These are phyloP conservation scores for Drosophila parvula DNA, from an alignment of 1,140 invertebrate genomes.

Conservation along the genomic window DNA sequence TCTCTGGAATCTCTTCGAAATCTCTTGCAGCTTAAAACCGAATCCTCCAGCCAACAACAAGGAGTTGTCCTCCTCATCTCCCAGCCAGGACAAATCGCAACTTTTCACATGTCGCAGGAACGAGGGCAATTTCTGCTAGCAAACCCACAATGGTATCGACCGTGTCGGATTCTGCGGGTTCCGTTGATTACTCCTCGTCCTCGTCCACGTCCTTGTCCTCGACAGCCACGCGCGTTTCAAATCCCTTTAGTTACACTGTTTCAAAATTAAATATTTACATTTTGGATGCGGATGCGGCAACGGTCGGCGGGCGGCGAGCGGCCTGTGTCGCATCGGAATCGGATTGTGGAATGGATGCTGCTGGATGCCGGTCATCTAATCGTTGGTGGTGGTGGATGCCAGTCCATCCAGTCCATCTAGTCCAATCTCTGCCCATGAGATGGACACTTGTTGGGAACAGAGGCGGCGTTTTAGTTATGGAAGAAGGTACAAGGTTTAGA, in stretches of 20 bases:
- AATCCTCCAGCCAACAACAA: conserved; percentile 22
- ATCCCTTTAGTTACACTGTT: conserved; percentile 82
- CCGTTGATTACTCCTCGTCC: conserved; percentile 65
- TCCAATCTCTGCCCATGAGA: neutral
- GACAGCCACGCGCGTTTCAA: conserved; percentile 74
- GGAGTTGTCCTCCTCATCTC: neutral
- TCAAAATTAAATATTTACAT: conserved; percentile 83
- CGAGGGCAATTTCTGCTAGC: conserved; percentile 32
- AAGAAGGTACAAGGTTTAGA: neutral
- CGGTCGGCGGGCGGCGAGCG: conserved; percentile 16
- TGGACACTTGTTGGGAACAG: conserved; percentile 30
- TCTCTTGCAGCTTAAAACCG: conserved; percentile 2
- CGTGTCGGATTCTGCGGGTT: conserved; percentile 79
- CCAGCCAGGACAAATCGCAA: conserved; percentile 42
- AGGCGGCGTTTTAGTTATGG: neutral
- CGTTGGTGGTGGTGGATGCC: conserved; percentile 1
- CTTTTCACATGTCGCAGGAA: conserved; percentile 73
- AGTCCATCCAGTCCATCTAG: neutral
- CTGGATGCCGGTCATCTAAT: conserved; percentile 22
- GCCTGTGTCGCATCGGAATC: conserved; percentile 5
- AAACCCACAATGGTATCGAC: conserved; percentile 52
- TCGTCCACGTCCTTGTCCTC: neutral
- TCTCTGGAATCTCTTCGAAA: neutral
- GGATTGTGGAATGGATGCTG: conserved; percentile 16
- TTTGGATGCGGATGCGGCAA: conserved; percentile 60